Base-by-base conservation (phyloP, 2,888 invertebrate genomes). In the Gordius sp. region DNA sequence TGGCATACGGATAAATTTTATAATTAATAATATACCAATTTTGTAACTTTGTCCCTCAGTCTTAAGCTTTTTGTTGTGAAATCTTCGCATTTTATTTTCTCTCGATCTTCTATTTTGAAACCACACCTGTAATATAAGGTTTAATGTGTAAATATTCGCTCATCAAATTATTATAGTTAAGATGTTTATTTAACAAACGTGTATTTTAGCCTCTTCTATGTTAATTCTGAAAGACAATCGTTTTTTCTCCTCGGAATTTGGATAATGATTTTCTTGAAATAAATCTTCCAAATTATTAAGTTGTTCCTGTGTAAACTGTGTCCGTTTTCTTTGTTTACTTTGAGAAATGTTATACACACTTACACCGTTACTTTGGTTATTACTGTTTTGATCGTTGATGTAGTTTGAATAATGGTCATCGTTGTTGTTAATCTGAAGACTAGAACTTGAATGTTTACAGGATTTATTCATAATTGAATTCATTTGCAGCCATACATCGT, bases 251-350 rank as follows among this genome's bases (percentile, higher is more conserved):
- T 47, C 47, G n/a, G 47, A 47, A 20, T 47, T 47, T 8, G 47
- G 47, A 20, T 47, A 47, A 47, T 47, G 47, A 47, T 47, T 47
- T 20, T 47, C 20, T 20, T 47, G 47, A 47, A 47, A 47, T 47
- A 47, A 47, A 13, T 20, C 23, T 47, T 47, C 47, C 23, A 47
- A 20, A 20, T 20, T 47, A 47, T 20, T 47, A 4, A 47, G 20
- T 47, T 47, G 47, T n/a, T 47, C 47, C 47, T 47, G 47, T 4
- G 47, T 47, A 23, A 18, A 47, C 8, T 47, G 47, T 4, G 47
- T 47, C 4, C 47, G 47, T 23, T 47, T 47, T 23, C 47, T 47
- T 23, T 47, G 47, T 20, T 20, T 47, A 47, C 47, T 47, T 20
- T 47, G 47, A 8, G 47, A 18, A n/a, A 47, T 47, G 20, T 47